Base-by-base conservation (phyloP, 2,888 invertebrate genomes). In the Schizaphis graminum region DNA sequence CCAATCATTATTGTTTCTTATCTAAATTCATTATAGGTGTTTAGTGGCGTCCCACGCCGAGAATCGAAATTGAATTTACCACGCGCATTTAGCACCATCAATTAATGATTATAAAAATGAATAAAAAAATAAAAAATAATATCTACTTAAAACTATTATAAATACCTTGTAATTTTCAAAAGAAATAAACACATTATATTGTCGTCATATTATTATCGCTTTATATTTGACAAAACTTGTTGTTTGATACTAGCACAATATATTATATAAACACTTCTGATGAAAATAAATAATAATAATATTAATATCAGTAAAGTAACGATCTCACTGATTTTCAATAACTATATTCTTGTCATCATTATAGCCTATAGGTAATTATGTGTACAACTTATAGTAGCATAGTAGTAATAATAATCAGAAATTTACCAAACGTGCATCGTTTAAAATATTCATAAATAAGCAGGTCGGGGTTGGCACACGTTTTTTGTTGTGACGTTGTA, bases 31-130 rank as follows among this genome's bases (percentile, higher is more conserved):
- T 91, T 91, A 57, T 13, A 86, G 41, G 86, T 86, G 57, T 91
- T 91, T 86, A 86, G 85, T 28, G 61, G 26, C 91, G 86, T 86
- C 86, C 91, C 86, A 92, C 61, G 86, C 61, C 13, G 86, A 24
- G 7, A 61, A 87, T 61, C n/a, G n/a, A 35, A 87, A 47, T 57
- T 16, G 26, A 35, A 86, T 91, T 86, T 61, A 35, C 16, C 77
- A 4, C 57, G 57, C 28, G 21, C 13, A 13, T 21, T 41, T 56
- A 21, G 41, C 49, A 10, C 56, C 24, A 56, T 56, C 56, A 56
- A 91, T 41, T 53, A 41, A 56, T 8, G 41, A 44, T 87, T 49
- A 87, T 35, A 47, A 86, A 44, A 41, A 35, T 84, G 24, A 85
- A 67, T n/a, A 67, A 67, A 35, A 77, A 77, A 77, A 16, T 7